Conservation (phyloP, 2,113 vertebrate genomes). For the Eretmochelys imbricata region DNA sequence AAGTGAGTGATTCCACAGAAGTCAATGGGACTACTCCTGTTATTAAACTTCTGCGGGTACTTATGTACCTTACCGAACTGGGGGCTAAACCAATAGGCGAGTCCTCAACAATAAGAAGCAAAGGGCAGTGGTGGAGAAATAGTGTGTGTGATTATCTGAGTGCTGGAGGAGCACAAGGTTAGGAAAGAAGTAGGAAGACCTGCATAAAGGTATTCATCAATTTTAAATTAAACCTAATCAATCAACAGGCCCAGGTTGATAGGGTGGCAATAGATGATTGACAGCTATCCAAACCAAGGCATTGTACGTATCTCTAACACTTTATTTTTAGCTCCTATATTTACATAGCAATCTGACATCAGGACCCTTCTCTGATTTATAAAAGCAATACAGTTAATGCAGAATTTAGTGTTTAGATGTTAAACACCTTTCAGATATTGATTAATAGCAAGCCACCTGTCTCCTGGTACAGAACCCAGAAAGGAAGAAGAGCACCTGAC, state of each 20-base stretch:
- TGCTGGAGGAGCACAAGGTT: background rate
- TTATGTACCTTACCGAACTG: background rate
- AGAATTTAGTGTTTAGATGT: background rate
- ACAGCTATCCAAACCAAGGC: background rate
- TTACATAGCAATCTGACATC: background rate
- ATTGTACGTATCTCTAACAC: background rate
- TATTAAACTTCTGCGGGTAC: background rate
- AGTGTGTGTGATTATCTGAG: background rate
- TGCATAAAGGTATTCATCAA: background rate
- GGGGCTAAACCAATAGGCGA: background rate
- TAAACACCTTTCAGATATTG: background rate
- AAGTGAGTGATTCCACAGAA: background rate
- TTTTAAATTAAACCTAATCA: background rate
- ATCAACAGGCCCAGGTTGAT: background rate
- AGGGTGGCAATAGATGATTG: background rate
- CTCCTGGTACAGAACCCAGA: constrained; percentile 46
- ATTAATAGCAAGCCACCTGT: constrained; percentile 38
- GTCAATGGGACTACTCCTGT: background rate
- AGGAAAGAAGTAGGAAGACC: background rate
- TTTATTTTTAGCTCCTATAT: background rate
- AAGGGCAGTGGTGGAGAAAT: background rate
- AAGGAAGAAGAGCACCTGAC: constrained; percentile 59
- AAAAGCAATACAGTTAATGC: background rate
- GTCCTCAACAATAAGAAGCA: background rate
- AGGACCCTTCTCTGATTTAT: background rate